A percentile compares a stretch with the other conserved stretches of the same genome.
These are phyloP conservation scores for Magallana nippona DNA, from an alignment of 2,888 invertebrate species.

Conservation along the genomic window DNA sequence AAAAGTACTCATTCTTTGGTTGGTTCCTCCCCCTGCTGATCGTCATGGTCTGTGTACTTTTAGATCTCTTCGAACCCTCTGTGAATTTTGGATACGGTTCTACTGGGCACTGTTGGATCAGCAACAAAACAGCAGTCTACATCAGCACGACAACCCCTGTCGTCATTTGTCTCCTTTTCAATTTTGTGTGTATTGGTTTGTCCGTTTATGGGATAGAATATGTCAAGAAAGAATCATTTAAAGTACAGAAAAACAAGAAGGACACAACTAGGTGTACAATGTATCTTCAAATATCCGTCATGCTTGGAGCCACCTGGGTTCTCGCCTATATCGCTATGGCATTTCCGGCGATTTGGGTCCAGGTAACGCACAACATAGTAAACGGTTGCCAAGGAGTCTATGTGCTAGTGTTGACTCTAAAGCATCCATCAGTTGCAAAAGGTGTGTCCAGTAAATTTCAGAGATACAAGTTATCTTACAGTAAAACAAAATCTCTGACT, in stretches of 20 bases:
- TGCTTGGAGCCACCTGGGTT: constrained; percentile 39
- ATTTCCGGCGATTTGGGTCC: not conserved
- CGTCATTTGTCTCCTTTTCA: constrained; percentile 24
- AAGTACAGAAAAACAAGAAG: constrained; percentile 30
- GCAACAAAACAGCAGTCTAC: not conserved
- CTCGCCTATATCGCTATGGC: constrained; percentile 17
- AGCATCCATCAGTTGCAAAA: constrained; percentile 4
- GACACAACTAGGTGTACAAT: constrained; percentile 31
- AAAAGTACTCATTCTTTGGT: not conserved
- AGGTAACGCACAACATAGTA: not conserved
- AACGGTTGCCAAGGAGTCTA: constrained; percentile 29
- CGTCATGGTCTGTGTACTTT: constrained; percentile 28
- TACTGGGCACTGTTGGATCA: constrained; percentile 30
- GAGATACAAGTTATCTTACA: constrained; percentile 1
- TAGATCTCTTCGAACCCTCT: not conserved
- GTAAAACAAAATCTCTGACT: not conserved
- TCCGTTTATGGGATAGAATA: constrained; percentile 27
- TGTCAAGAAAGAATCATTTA: not conserved
- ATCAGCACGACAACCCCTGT: constrained; percentile 20
- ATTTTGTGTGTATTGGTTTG: constrained; percentile 32
- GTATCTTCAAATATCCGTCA: constrained; percentile 35
- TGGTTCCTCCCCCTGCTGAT: constrained; percentile 5
- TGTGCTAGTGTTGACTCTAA: constrained; percentile 3
- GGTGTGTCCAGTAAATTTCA: not conserved
- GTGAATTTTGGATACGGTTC: constrained; percentile 34